phyloP scores from a whole-genome alignment of 2,113 vertebrate genomes.

The Alaudala cheleensis region DNA sequence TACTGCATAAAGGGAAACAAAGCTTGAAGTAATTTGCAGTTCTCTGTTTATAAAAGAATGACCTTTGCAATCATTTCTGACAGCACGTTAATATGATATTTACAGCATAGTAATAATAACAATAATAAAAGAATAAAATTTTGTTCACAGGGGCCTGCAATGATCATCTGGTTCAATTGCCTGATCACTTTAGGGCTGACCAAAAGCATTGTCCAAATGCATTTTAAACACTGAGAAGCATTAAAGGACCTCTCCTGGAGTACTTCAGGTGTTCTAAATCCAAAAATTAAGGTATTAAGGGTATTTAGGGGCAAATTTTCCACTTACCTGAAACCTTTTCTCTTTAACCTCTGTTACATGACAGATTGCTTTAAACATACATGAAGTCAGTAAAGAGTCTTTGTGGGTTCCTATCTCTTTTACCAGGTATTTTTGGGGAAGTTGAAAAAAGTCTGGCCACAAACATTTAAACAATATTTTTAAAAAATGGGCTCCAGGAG shows the following conservation, averaged over 20 bases:
- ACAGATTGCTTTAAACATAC: background rate
- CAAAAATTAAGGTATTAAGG: background rate
- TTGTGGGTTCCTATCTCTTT: background rate
- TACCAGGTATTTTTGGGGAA: background rate
- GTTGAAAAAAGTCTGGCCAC: background rate
- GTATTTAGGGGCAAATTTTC: background rate
- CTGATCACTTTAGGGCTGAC: background rate
- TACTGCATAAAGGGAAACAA: background rate
- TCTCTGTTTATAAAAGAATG: background rate
- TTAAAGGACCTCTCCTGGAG: background rate
- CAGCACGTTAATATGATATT: background rate
- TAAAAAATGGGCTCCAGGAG: background rate
- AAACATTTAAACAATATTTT: background rate
- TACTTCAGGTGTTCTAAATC: background rate
- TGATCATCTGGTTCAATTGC: background rate
- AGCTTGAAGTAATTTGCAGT: background rate
- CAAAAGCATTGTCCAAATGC: background rate
- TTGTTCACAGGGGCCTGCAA: background rate
- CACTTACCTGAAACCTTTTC: background rate
- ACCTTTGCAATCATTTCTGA: background rate
- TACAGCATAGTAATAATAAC: background rate
- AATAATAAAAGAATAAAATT: background rate
- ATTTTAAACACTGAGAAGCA: background rate
- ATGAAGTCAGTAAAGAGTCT: accelerated
- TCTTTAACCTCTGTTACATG: background rate